A percentile compares a stretch with the other conserved stretches of the same genome.
Evolutionary conservation across 2,888 invertebrate genomes (phyloP).

Genomic region (Aphodius granarius): DNA sequence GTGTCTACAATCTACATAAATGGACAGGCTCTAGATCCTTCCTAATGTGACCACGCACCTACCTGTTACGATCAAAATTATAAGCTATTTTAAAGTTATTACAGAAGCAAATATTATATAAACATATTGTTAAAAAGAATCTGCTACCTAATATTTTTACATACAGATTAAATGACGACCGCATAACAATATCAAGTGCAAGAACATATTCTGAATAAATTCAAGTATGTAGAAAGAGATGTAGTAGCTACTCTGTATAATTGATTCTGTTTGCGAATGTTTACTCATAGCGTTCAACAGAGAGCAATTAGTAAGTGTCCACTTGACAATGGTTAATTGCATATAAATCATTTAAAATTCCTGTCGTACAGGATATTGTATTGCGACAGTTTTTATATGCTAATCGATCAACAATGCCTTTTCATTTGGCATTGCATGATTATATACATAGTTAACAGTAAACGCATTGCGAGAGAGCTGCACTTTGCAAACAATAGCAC

Average conservation of each 20-base stretch:
- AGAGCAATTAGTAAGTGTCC: neutral
- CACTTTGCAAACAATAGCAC: constrained; percentile 10
- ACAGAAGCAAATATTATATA: no score
- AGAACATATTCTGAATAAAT: neutral
- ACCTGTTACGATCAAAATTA: neutral
- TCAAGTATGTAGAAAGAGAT: neutral
- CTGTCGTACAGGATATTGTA: constrained; percentile 10
- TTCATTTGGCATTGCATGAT: neutral
- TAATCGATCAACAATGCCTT: constrained; percentile 13
- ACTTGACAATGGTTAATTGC: neutral
- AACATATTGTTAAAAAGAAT: no score
- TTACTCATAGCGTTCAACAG: neutral
- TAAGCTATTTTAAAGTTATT: neutral
- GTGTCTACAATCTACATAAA: no score
- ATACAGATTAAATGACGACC: no score
- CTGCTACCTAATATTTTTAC: no score
- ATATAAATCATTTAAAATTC: neutral
- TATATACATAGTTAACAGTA: neutral
- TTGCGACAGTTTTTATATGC: constrained; percentile 12
- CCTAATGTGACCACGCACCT: neutral
- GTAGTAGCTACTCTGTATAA: neutral
- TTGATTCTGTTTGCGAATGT: neutral
- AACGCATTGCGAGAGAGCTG: neutral
- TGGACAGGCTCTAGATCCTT: neutral
- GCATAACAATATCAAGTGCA: no score